Evolutionary conservation across 1,140 invertebrate genomes (phyloP), one percentile per base, ranked within the genome.

Genomic region (Chrysopa pallens): DNA sequence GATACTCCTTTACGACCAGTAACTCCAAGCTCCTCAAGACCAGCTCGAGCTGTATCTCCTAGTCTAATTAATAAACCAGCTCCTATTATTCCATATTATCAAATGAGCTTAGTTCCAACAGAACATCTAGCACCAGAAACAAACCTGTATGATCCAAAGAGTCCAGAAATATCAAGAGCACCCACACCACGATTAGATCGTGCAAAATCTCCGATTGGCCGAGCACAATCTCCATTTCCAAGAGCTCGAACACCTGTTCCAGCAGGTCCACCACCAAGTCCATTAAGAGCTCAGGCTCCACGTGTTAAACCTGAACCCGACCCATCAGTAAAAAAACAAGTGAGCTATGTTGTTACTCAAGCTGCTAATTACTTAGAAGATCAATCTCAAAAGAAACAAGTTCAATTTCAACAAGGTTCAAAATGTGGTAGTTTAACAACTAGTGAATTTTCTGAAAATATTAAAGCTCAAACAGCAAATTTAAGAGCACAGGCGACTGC

Each of bases 11-110:
- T 56, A 27, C 48, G 54, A 38, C 58, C 58, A 58, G 59, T 46
- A 49, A 70, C 60, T 49, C 67, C 59, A 41, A 49, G 43, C 51
- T 53, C n/a, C 48, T 47, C 29, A 36, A 15, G 45, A 27, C 51
- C 56, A 14, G 28, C 40, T 50, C 57, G 74, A 38, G 62, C 73
- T 17, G 63, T 64, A 42, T 74, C 73, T 38, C 74, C 74, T 3
- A 73, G 70, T 56, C 55, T 70, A 57, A 75, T 72, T 42, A 74
- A 73, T 56, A 76, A 76, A 63, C 69, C 72, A 39, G 70, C 73
- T 1, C 71, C 74, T 9, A 64, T 73, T 42, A 64, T 77, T 43
- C 75, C 75, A 13, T 70, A 69, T 54, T 78, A 78, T 53, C 74
- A 78, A 55, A 70, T 72, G 57, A 75, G 74, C 58, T 64, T 78